Base-by-base conservation (phyloP, 92 coral and sea anemone genomes). In the Paramuricea clavata region DNA sequence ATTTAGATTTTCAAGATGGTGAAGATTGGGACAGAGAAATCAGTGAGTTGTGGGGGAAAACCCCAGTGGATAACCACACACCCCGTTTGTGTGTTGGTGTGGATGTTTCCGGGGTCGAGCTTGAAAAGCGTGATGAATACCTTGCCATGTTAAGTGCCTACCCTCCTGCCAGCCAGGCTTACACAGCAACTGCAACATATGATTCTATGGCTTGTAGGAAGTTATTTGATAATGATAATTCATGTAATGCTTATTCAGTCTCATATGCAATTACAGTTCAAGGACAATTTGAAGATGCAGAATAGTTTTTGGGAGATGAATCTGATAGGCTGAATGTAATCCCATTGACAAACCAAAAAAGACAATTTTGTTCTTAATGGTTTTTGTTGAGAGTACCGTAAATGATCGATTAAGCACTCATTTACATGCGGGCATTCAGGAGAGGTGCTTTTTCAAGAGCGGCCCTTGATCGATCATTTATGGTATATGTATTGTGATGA, bases 1-100 rank as follows among this genome's bases (percentile, higher is more conserved):
- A 15, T 30, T 16, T 36, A 10, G 64, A 49, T 2, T 35, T 19
- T 12, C 41, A 67, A 50, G 86, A 78, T 30, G 89, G 49, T n/a
- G 97, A 94, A 78, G 98, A 94, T 54, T 94, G 98, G 98, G 98
- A 94, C 77, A 87, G 71, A 50, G 98, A 94, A 31, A 89, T 90
- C 30, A 86, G 88, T 49, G 94, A 92, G 27, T 69, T 69, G 1
- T 36, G 56, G 47, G 49, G 42, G 19, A 27, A 49, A 31, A 50
- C 17, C 17, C 74, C 52, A 13, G 36, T 54, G 6, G 2, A 78
- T 4, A 21, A 12, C 22, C 31, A 1, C 25, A 1, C 34, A 28
- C 6, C 31, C 28, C 26, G 1, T 22, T 78, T 54, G 67, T 17
- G 26, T 27, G 12, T 78, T 78, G 83, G 83, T 12, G 83, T 78